A percentile compares a stretch with the other conserved stretches of the same genome.
phyloP scores from a whole-genome alignment of 2,113 vertebrate genomes.

The Dasyornis broadbenti region DNA sequence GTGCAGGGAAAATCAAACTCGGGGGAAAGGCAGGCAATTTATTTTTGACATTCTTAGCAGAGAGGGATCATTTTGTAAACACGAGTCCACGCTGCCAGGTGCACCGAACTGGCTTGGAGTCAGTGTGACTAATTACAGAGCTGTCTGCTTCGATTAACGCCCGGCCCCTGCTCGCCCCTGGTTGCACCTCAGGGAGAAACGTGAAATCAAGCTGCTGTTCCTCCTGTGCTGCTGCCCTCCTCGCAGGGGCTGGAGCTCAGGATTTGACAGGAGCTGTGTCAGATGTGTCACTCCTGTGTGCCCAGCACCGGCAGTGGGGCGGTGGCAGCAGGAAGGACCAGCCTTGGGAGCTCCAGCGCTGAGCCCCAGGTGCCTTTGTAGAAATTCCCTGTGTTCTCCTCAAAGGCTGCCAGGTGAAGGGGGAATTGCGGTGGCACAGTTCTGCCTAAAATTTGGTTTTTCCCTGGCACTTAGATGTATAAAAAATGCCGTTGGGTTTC shows the following conservation, averaged over 20 bases:
- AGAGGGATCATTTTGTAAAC: constrained; percentile 12
- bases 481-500: not conserved
- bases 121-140: constrained; percentile 38
- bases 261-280: not conserved
- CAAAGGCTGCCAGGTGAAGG: not conserved
- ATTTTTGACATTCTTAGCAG: not conserved
- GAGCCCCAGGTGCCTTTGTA: not conserved
- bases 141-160: constrained; percentile 50
- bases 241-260: not conserved
- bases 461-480: not conserved
- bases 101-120: constrained; percentile 22
- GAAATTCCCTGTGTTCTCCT: constrained; percentile 20
- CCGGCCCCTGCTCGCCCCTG: not conserved
- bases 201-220: not conserved
- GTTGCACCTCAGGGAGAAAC: not conserved
- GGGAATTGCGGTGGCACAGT: not conserved
- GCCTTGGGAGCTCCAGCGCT: not conserved
- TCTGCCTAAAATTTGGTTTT: not conserved
- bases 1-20: not conserved
- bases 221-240: not conserved
- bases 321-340: not conserved
- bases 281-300: not conserved
- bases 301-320: not conserved
- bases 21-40: not conserved
- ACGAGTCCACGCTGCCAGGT: constrained; percentile 14